phyloP scores from a whole-genome alignment of 2,113 vertebrate genomes.

The Microcebus lehilahytsara region DNA sequence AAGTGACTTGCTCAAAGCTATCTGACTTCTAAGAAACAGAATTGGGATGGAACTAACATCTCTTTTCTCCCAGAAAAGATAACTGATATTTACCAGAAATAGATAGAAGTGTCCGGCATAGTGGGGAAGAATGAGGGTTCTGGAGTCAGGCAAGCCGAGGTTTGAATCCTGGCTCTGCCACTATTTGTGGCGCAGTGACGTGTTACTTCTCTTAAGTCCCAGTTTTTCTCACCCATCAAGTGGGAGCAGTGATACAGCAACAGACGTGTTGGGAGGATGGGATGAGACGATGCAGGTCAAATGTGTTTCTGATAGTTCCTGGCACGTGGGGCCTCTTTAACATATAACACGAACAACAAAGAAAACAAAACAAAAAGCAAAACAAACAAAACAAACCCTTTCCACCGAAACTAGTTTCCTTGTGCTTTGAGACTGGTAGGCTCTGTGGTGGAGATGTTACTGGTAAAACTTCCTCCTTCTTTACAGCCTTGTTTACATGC shows the following conservation, averaged over 20 bases:
- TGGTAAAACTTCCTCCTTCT: not conserved
- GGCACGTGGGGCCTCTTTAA: not conserved
- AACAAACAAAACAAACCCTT: not conserved
- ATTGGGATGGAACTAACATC: not conserved
- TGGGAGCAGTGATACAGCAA: not conserved
- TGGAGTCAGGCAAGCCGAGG: too few relatives aligned
- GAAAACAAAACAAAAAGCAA: not conserved
- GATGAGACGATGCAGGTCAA: not conserved
- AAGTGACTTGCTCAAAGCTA: not conserved
- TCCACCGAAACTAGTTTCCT: not conserved
- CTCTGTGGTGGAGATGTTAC: not conserved
- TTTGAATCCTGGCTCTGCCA: not conserved
- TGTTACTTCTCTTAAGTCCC: not conserved
- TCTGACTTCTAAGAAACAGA: not conserved
- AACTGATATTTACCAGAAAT: not conserved
- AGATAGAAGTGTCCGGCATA: not conserved
- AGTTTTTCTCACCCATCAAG: not conserved
- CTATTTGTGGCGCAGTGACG: not conserved
- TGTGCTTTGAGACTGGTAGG: not conserved
- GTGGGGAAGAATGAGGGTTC: not conserved
- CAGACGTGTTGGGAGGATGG: not conserved
- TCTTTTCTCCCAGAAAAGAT: not conserved
- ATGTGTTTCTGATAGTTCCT: not conserved
- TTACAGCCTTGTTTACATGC: fast-evolving
- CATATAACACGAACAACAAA: not conserved